Evolutionary conservation across 2,113 vertebrate species (phyloP).

Genomic region (Lamprotornis superbus): DNA sequence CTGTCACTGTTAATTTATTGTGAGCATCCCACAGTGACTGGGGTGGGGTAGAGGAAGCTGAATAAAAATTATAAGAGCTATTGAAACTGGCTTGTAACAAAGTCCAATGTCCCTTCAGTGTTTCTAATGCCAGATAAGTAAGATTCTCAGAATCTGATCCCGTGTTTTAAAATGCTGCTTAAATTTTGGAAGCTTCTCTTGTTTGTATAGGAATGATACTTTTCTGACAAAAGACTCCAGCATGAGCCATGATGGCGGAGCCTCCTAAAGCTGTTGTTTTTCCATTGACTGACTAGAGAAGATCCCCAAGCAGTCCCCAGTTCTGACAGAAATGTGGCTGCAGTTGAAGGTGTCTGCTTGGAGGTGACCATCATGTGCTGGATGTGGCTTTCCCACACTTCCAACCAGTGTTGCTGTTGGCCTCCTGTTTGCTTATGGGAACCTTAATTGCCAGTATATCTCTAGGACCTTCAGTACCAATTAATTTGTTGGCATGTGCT

Average conservation of each 20-base stretch:
- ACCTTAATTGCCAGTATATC: accelerated
- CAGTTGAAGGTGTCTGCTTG: not conserved
- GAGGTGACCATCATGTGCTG: accelerated
- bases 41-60: not conserved
- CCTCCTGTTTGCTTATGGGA: not conserved
- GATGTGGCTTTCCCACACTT: not conserved
- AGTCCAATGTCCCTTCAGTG: not conserved
- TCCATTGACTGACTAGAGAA: not conserved
- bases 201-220: not conserved
- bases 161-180: not conserved
- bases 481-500: not conserved
- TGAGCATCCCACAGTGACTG: not conserved
- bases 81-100: not conserved
- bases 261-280: not conserved
- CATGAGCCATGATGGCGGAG: not conserved
- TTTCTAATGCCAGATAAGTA: not conserved
- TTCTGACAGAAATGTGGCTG: not conserved
- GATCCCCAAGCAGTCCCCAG: not conserved
- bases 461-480: not conserved
- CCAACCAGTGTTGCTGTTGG: not conserved
- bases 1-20: not conserved
- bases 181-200: not conserved
- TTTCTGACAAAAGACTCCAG: not conserved
- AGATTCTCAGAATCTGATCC: not conserved
- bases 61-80: not conserved